Conservation (phyloP, 2,888 invertebrate genomes). For the Caenorhabditis zanzibari region DNA sequence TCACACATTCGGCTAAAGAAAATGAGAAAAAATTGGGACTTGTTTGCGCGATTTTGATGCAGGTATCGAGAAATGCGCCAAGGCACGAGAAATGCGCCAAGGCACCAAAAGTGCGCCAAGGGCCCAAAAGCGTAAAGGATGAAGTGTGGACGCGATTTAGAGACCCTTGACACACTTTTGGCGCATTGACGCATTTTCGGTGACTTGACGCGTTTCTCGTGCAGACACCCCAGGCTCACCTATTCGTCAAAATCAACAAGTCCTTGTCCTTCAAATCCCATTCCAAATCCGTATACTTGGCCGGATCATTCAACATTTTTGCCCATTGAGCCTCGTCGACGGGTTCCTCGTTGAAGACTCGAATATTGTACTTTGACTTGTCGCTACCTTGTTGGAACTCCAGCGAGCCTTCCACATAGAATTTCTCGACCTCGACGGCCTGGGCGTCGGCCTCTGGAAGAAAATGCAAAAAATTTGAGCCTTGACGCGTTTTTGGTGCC, state of each 20-base stretch:
- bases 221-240: not conserved
- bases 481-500: no score
- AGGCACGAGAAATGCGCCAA: not conserved
- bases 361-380: not conserved
- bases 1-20: slow-evolving; percentile 47
- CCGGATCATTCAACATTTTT: not conserved
- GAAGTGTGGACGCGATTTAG: no score
- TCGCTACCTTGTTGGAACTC: slow-evolving; percentile 19
- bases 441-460: slow-evolving; percentile 6
- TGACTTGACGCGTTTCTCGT: slow-evolving; percentile 10
- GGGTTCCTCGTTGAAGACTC: not conserved
- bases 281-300: not conserved
- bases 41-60: not conserved
- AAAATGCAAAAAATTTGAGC: no score
- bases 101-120: not conserved
- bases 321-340: not conserved
- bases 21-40: not conserved
- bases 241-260: slow-evolving; percentile 44
- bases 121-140: not conserved
- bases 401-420: slow-evolving; percentile 1
- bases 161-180: not conserved
- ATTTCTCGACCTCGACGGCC: not conserved
- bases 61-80: not conserved
- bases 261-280: slow-evolving; percentile 9
- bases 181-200: slow-evolving; percentile 13